These are phyloP conservation scores for Zenarchopterus dispar DNA, from an alignment of 2,797 vertebrate species.

Conservation along the genomic window DNA sequence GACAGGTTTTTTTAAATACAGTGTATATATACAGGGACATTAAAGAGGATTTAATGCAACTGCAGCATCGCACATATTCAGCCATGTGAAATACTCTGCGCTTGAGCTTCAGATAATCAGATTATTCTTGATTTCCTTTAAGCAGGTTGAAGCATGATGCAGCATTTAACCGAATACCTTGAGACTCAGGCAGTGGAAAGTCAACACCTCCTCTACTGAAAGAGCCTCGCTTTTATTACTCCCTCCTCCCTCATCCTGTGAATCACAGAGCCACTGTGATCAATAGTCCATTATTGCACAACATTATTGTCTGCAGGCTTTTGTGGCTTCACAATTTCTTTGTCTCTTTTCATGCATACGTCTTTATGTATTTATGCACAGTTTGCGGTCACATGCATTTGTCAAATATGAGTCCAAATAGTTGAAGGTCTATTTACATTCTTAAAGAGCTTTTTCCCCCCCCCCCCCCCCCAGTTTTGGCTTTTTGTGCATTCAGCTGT, in stretches of 20 bases:
- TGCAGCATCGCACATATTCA: too few relatives aligned
- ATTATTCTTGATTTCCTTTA: slow-evolving; percentile 23
- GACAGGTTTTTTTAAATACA: too few relatives aligned
- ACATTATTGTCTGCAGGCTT: not conserved
- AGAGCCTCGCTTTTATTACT: slow-evolving; percentile 34
- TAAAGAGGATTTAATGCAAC: not conserved
- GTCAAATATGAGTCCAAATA: too few relatives aligned
- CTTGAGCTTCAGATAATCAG: slow-evolving; percentile 12
- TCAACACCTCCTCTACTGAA: slow-evolving; percentile 32
- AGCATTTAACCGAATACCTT: slow-evolving; percentile 52
- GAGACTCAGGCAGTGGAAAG: slow-evolving; percentile 34
- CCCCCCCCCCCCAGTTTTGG: too few relatives aligned
- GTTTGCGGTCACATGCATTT: too few relatives aligned
- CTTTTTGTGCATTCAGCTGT: too few relatives aligned
- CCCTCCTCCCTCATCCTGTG: slow-evolving; percentile 41
- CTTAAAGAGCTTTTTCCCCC: too few relatives aligned
- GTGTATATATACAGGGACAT: too few relatives aligned
- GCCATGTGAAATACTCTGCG: not conserved
- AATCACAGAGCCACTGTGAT: slow-evolving; percentile 54
- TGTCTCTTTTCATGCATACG: not conserved
- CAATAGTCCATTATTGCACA: slow-evolving; percentile 65
- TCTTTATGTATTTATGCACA: not conserved
- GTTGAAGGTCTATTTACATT: too few relatives aligned
- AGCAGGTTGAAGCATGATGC: slow-evolving; percentile 56
- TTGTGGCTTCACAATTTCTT: not conserved